Evolutionary conservation across 2,888 invertebrate genomes (phyloP).

Genomic region (Griposia aprilina): DNA sequence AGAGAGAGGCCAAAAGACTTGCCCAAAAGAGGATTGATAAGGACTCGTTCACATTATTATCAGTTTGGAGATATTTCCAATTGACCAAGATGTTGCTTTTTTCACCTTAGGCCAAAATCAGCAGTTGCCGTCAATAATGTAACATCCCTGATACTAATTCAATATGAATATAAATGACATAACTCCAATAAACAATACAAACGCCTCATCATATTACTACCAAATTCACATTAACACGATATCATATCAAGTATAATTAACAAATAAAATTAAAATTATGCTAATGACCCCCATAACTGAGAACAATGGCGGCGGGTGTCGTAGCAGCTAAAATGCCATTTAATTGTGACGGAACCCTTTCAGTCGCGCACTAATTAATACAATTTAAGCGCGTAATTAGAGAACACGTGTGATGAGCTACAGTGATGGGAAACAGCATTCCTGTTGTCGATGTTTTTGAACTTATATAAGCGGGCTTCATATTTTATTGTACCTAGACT

Average conservation of each 20-base stretch:
- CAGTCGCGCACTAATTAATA: constrained; percentile 88
- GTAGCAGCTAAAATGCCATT: constrained; percentile 78
- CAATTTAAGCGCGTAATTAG: constrained; percentile 89
- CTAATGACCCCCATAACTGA: constrained; percentile 82
- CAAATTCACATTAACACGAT: constrained; percentile 46
- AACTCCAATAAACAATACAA: constrained; percentile 16
- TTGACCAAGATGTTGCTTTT: too few relatives aligned
- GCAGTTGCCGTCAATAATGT: background rate
- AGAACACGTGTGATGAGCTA: constrained; percentile 82
- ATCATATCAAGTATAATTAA: constrained; percentile 65
- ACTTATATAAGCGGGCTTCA: background rate
- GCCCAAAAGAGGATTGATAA: too few relatives aligned
- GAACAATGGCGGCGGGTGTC: constrained; percentile 72
- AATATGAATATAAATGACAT: background rate
- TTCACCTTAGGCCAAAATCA: background rate
- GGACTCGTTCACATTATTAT: too few relatives aligned
- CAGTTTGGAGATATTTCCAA: too few relatives aligned
- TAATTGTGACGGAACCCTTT: constrained; percentile 87
- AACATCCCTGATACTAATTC: background rate
- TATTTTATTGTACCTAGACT: too few relatives aligned
- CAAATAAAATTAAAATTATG: constrained; percentile 78
- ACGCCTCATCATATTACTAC: constrained; percentile 28
- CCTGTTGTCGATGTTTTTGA: constrained; percentile 47
- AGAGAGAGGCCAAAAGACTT: too few relatives aligned
- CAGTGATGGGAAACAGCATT: constrained; percentile 70